Percentiles rank a stretch among this genome's conserved stretches.
Evolutionary conservation across 2,113 vertebrate species (phyloP).

Genomic region (Crocuta crocuta): DNA sequence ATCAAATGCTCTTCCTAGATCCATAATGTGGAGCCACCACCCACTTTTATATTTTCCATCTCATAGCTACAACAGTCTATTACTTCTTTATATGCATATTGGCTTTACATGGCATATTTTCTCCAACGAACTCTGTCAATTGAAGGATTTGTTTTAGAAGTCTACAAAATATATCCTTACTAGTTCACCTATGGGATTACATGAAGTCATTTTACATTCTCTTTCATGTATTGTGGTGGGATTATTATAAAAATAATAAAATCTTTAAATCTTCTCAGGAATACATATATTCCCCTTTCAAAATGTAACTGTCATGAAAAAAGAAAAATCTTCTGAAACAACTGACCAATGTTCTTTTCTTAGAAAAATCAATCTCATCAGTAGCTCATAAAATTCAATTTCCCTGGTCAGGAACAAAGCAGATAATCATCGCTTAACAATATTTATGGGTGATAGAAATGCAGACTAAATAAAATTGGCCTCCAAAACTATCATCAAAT

Average conservation of each 20-base stretch:
- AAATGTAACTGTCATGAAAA: conserved; percentile 14
- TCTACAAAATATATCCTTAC: conserved; percentile 52
- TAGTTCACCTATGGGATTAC: conserved; percentile 48
- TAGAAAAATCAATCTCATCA: conserved; percentile 78
- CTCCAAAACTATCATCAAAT: conserved; percentile 54
- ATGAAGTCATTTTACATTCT: conserved; percentile 47
- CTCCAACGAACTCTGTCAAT: conserved; percentile 51
- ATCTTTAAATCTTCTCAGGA: conserved; percentile 57
- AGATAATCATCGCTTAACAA: conserved; percentile 70
- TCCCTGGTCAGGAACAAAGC: conserved; percentile 61
- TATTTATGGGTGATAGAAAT: conserved; percentile 75
- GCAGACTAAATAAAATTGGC: conserved; percentile 72
- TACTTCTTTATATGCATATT: conserved; percentile 71
- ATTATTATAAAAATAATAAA: conserved; percentile 65
- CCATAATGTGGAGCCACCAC: background rate
- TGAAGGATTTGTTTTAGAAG: conserved; percentile 64
- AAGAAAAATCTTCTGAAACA: conserved; percentile 43
- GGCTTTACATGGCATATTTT: conserved; percentile 50
- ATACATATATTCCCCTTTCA: background rate
- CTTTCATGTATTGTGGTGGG: conserved; percentile 32
- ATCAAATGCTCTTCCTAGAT: background rate
- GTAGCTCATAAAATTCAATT: conserved; percentile 77
- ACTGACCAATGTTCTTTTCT: conserved; percentile 66
- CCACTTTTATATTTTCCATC: conserved; percentile 23
- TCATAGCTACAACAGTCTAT: background rate